Evolutionary conservation across 2,888 invertebrate genomes (phyloP).

Genomic region (Hypercompe scribonia): DNA sequence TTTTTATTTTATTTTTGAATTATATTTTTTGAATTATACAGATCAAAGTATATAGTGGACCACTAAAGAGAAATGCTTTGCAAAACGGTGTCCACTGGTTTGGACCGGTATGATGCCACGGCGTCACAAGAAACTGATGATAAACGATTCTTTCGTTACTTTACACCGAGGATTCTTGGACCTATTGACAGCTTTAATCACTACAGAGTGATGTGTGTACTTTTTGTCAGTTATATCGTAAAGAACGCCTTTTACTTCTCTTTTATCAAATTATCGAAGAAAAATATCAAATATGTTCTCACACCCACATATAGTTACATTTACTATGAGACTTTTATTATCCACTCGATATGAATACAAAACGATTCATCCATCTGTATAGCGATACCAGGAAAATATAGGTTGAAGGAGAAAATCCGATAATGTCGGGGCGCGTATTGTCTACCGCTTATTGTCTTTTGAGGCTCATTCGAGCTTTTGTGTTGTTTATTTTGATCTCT

Average conservation of each 20-base stretch:
- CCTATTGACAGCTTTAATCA: no score
- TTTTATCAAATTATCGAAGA: background rate
- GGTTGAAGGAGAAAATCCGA: slow-evolving; percentile 51
- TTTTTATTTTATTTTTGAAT: no score
- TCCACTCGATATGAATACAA: slow-evolving; percentile 31
- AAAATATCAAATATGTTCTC: background rate
- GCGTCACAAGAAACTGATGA: no score
- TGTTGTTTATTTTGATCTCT: slow-evolving; percentile 38
- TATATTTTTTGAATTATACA: no score
- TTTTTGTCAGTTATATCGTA: background rate
- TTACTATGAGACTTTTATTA: background rate
- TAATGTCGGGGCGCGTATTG: slow-evolving; percentile 54
- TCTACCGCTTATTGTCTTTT: slow-evolving; percentile 54
- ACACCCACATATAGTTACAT: background rate
- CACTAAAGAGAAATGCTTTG: no score
- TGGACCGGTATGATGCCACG: no score
- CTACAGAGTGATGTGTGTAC: no score
- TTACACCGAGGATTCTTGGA: no score
- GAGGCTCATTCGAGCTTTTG: slow-evolving; percentile 44
- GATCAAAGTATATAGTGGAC: no score
- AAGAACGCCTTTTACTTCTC: background rate
- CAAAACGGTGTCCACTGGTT: no score
- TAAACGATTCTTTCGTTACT: no score
- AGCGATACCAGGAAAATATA: slow-evolving; percentile 55
- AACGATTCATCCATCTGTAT: slow-evolving; percentile 33